Evolutionary conservation across 2,888 invertebrate genomes (phyloP).

Genomic region (Silvanus unidentatus): DNA sequence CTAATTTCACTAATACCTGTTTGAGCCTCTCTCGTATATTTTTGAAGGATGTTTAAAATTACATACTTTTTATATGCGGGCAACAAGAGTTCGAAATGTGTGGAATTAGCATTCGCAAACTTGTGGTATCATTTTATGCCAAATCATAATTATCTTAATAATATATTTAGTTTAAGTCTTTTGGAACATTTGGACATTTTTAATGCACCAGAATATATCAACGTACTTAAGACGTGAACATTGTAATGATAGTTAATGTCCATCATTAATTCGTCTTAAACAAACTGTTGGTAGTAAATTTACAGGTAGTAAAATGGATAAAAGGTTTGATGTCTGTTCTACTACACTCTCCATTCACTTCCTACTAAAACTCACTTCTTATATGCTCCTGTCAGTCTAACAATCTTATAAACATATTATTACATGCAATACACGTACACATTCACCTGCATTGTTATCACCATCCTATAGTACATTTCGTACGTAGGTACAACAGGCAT

Average conservation of each 20-base stretch:
- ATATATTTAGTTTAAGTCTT: constrained; percentile 18
- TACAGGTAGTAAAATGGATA: constrained; percentile 20
- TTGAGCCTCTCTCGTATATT: too few relatives aligned
- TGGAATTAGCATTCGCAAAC: not conserved
- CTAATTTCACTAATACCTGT: too few relatives aligned
- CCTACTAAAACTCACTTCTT: constrained; percentile 15
- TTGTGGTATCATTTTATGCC: constrained; percentile 13
- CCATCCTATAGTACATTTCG: too few relatives aligned
- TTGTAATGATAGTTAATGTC: constrained; percentile 33
- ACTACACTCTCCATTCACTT: not conserved
- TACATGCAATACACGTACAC: constrained; percentile 10
- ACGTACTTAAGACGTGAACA: constrained; percentile 24
- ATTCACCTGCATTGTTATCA: constrained; percentile 11
- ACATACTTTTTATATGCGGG: too few relatives aligned
- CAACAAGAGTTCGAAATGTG: too few relatives aligned
- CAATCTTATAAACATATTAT: constrained; percentile 19
- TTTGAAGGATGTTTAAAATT: too few relatives aligned
- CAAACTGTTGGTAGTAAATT: constrained; percentile 27
- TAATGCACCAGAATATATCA: constrained; percentile 19
- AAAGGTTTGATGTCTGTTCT: constrained; percentile 12
- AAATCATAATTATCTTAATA: constrained; percentile 29
- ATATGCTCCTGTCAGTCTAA: constrained; percentile 20
- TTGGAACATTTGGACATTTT: constrained; percentile 14
- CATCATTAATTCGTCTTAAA: constrained; percentile 34
- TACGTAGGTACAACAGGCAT: constrained; percentile 16